These are phyloP conservation scores for Novumbra hubbsi DNA, from an alignment of 2,797 vertebrate genomes.

Conservation along the genomic window DNA sequence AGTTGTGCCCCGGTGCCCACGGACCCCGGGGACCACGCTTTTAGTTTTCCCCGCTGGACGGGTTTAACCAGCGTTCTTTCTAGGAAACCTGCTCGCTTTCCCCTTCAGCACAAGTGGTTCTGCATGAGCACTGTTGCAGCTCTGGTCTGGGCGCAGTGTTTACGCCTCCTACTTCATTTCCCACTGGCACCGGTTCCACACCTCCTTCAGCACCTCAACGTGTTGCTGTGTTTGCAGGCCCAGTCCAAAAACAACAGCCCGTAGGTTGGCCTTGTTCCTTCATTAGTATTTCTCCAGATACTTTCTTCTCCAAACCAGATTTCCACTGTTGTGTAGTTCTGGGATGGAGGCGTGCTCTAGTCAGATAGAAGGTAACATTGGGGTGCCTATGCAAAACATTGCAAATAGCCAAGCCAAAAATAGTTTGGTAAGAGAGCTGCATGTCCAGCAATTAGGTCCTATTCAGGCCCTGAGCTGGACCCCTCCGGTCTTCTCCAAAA, in stretches of 20 bases:
- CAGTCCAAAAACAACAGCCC: conserved; percentile 54
- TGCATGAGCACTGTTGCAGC: conserved; percentile 17
- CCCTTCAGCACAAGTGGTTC: conserved; percentile 37
- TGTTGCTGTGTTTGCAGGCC: conserved; percentile 53
- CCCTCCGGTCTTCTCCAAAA: conserved; percentile 58
- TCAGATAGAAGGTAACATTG: conserved; percentile 54
- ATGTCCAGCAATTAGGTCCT: conserved; percentile 57
- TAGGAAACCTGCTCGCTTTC: conserved; percentile 31
- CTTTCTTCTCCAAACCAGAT: conserved; percentile 31
- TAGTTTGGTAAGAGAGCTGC: conserved; percentile 37
- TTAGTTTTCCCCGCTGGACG: conserved; percentile 47
- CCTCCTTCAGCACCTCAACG: conserved; percentile 58
- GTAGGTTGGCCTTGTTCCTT: conserved; percentile 39
- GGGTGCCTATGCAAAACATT: conserved; percentile 54
- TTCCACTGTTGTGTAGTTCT: conserved; percentile 26
- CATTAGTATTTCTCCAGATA: conserved; percentile 32
- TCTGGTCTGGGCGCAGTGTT: conserved; percentile 37
- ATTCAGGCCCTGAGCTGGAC: conserved; percentile 53
- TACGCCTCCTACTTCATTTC: conserved; percentile 53
- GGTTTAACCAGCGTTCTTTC: conserved; percentile 35
- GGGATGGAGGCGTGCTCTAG: conserved; percentile 33
- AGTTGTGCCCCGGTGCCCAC: conserved; percentile 43
- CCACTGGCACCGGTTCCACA: conserved; percentile 46
- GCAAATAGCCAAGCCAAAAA: conserved; percentile 39
- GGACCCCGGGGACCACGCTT: conserved; percentile 27